These are phyloP conservation scores for Episyrphus balteatus DNA, from an alignment of 1,140 invertebrate species.

Conservation along the genomic window DNA sequence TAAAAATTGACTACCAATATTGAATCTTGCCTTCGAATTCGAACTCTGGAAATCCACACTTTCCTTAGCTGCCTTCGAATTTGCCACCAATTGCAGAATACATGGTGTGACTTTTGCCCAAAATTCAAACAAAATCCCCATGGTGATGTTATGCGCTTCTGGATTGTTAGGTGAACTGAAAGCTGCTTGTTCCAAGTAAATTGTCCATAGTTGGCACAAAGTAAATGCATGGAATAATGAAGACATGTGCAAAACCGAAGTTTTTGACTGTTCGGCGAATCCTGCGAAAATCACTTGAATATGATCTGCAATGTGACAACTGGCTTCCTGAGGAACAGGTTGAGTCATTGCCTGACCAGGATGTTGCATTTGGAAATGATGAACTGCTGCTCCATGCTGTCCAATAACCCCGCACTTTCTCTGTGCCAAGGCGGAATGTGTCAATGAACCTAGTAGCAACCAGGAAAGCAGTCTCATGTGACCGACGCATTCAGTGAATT, in stretches of 20 bases:
- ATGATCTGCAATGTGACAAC: slow-evolving; percentile 92
- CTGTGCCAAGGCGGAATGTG: slow-evolving; percentile 58
- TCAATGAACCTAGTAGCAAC: slow-evolving; percentile 88
- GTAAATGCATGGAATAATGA: slow-evolving; percentile 74
- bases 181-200: slow-evolving; percentile 89
- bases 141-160: slow-evolving; percentile 59
- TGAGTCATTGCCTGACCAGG: slow-evolving; percentile 48
- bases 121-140: slow-evolving; percentile 90
- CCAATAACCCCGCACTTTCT: slow-evolving; percentile 28
- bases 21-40: slow-evolving; percentile 20
- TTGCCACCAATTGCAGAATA: slow-evolving; percentile 83
- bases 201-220: slow-evolving; percentile 89
- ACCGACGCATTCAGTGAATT: slow-evolving; percentile 90
- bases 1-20: background rate
- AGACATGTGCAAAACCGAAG: slow-evolving; percentile 85
- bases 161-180: slow-evolving; percentile 50
- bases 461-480: slow-evolving; percentile 92
- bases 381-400: slow-evolving; percentile 17
- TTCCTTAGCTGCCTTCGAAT: slow-evolving; percentile 67
- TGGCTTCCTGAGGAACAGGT: slow-evolving; percentile 91
- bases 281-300: slow-evolving; percentile 90
- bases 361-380: slow-evolving; percentile 25
- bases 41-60: slow-evolving; percentile 25
- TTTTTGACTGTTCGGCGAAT: slow-evolving; percentile 92
- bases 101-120: slow-evolving; percentile 96